Evolutionary conservation across 1,140 invertebrate species (phyloP).

Genomic region (Pachypsylla venusta): DNA sequence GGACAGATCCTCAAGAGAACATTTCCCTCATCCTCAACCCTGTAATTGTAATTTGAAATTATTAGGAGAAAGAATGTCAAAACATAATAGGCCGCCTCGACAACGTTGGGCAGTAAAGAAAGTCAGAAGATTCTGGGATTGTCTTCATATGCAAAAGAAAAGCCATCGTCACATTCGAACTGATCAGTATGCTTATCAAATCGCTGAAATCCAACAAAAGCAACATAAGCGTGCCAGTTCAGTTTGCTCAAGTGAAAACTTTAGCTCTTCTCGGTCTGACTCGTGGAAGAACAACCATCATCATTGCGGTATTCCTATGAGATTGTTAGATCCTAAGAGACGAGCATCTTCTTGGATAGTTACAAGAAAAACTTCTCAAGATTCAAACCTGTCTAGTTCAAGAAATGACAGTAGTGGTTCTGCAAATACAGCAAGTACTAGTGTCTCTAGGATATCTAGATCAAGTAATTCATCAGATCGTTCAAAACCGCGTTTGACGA

Average conservation of each 20-base stretch:
- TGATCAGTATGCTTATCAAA: constrained; percentile 61
- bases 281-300: constrained; percentile 61
- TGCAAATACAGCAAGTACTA: constrained; percentile 66
- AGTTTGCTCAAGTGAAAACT: constrained; percentile 76
- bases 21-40: constrained; percentile 37
- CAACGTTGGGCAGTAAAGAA: constrained; percentile 16
- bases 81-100: constrained; percentile 20
- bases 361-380: constrained; percentile 74
- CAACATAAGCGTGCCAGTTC: constrained; percentile 60
- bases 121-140: constrained; percentile 31
- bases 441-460: constrained; percentile 49
- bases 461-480: constrained; percentile 25
- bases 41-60: constrained; percentile 57
- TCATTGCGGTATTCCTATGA: constrained; percentile 55
- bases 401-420: constrained; percentile 78
- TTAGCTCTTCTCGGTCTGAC: constrained; percentile 65
- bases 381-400: constrained; percentile 68
- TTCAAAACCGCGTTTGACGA: constrained; percentile 50
- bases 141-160: constrained; percentile 26
- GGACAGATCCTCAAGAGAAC: constrained; percentile 58
- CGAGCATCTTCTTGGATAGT: constrained; percentile 72
- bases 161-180: constrained; percentile 31
- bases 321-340: constrained; percentile 54
- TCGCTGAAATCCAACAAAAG: constrained; percentile 60
- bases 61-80: constrained; percentile 29